Evolutionary conservation across 2,797 vertebrate genomes (phyloP).

Genomic region (Acropternis orthonyx): DNA sequence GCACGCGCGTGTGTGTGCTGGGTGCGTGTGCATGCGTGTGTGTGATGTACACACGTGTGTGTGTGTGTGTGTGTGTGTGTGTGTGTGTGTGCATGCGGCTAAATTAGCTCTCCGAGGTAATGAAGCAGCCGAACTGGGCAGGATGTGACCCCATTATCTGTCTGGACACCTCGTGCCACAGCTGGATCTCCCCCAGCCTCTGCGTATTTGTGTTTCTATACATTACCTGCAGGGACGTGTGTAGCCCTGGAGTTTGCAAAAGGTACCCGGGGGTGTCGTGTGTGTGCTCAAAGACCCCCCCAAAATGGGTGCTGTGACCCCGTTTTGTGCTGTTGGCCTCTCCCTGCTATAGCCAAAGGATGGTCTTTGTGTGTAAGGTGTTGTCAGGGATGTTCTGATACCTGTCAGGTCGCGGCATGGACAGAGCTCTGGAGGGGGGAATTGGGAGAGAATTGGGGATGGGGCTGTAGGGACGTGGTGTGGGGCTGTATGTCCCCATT

Average conservation of each 20-base stretch:
- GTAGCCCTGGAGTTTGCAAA: neutral
- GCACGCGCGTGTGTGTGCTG: neutral
- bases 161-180: neutral
- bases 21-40: neutral
- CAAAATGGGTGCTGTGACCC: fast-evolving
- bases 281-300: neutral
- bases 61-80: neutral
- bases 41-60: too few relatives aligned
- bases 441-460: fast-evolving
- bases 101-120: neutral
- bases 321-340: fast-evolving
- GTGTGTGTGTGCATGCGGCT: neutral
- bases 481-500: neutral
- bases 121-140: neutral
- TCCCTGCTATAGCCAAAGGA: fast-evolving
- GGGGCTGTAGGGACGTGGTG: neutral
- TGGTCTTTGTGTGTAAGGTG: neutral
- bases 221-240: fast-evolving
- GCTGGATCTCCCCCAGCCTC: neutral
- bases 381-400: neutral
- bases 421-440: neutral
- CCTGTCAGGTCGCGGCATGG: fast-evolving
- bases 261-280: fast-evolving
- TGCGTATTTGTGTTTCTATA: too few relatives aligned
- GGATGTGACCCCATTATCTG: neutral